Conservation (phyloP, 2,113 vertebrate species). For the Eleginops maclovinus region DNA sequence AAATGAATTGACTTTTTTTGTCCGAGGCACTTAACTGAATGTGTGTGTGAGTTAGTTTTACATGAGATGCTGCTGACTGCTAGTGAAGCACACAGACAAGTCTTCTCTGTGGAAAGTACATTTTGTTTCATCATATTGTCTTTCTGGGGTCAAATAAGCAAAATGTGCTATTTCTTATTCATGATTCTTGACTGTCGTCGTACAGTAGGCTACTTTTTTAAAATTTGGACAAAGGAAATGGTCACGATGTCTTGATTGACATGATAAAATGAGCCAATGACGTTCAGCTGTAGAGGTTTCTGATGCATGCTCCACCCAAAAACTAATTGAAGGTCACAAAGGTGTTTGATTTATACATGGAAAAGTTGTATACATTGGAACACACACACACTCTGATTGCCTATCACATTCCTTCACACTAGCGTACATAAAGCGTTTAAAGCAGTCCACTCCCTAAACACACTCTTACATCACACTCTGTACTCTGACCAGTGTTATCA, state of each 20-base stretch:
- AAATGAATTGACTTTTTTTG: no score
- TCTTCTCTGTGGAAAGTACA: no score
- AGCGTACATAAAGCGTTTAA: neutral
- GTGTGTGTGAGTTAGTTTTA: no score
- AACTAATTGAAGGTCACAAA: neutral
- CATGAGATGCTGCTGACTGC: no score
- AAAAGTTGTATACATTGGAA: neutral
- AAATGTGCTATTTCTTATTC: no score
- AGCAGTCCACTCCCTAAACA: conserved; percentile 57
- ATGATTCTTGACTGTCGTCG: no score
- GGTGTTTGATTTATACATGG: neutral
- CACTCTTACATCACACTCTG: conserved; percentile 54
- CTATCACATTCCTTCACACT: conserved; percentile 43
- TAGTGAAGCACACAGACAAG: no score
- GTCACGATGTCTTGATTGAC: conserved; percentile 1
- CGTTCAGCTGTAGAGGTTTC: neutral
- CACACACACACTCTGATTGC: neutral
- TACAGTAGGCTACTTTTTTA: no score
- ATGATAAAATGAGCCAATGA: conserved; percentile 1
- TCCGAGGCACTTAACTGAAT: no score
- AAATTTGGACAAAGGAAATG: no score
- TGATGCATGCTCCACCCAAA: neutral
- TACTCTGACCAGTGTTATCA: conserved; percentile 71
- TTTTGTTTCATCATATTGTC: no score
- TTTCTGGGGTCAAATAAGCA: no score